phyloP scores from a whole-genome alignment of 2,113 vertebrate genomes.

The Atlantisia rogersi region DNA sequence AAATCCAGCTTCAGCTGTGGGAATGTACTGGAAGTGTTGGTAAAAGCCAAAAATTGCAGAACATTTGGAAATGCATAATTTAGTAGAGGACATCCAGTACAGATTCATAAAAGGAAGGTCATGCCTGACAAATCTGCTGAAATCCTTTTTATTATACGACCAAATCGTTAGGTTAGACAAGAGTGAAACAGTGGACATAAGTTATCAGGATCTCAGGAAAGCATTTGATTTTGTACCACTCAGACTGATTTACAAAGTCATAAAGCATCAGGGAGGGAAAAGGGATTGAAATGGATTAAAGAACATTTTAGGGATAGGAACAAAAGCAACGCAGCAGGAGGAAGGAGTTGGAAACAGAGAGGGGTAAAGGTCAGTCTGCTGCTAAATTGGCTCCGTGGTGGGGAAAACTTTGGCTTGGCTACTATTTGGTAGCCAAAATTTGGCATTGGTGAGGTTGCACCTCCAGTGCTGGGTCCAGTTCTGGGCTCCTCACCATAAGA shows the following conservation, averaged over 20 bases:
- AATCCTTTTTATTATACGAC: constrained; percentile 73
- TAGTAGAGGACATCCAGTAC: constrained; percentile 69
- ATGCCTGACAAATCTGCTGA: constrained; percentile 74
- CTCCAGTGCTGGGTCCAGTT: too few species aligned
- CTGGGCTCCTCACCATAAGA: too few species aligned
- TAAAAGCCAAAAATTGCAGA: constrained; percentile 68
- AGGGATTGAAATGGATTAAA: constrained; percentile 49
- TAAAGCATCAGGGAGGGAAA: constrained; percentile 28
- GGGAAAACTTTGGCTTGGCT: neutral
- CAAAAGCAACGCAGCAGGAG: neutral
- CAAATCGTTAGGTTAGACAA: constrained; percentile 70
- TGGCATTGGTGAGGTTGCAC: too few species aligned
- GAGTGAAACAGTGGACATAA: constrained; percentile 63
- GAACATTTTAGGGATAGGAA: constrained; percentile 13
- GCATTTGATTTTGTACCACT: constrained; percentile 68
- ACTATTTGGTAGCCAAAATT: too few species aligned
- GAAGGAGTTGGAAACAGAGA: neutral
- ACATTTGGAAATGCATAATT: constrained; percentile 74
- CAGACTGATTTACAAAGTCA: constrained; percentile 67
- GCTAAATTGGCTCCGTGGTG: neutral
- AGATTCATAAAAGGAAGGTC: constrained; percentile 75
- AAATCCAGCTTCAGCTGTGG: constrained; percentile 47
- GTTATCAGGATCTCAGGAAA: constrained; percentile 67
- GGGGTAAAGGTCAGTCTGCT: neutral
- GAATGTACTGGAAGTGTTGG: constrained; percentile 48